Evolutionary conservation across 2,888 invertebrate species (phyloP), one percentile per base, ranked within the genome.

Genomic region (Drosophila formosana): DNA sequence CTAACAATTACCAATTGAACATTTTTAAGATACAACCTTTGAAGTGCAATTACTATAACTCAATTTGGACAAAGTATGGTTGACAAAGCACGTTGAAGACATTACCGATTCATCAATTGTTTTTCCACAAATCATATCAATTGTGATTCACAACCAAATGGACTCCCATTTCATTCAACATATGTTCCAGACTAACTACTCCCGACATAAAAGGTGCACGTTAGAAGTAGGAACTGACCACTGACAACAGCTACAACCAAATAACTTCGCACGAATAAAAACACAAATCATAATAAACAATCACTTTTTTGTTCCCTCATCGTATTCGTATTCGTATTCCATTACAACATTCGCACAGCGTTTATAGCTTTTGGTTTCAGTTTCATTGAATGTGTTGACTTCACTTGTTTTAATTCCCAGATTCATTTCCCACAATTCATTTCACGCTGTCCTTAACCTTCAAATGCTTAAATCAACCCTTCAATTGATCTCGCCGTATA

Each of bases 191-290:
- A 50, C 7, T 5, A 47, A 9, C 18, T 9, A 3, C 7, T 4
- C n/a, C 9, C 37, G 9, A 32, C 30, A 30, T 30, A 18, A 18
- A 18, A 18, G 18, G 18, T 30, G 30, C 62, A 55, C 68, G 64
- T 64, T 58, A 62, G 41, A 61, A 66, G 37, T 30, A 26, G 30
- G 47, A 50, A 72, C 72, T 75, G 75, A 76, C 75, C 75, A 72
- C n/a, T 9, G 72, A 50, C 75, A 75, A 68, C 49, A 60, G 43
- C 43, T n/a, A n/a, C n/a, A n/a, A 75, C 52, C 71, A 71, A 67
- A 71, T 65, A 66, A 53, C 57, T n/a, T 53, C 50, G 39, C 11
- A 28, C 57, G 32, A 55, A 65, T 11, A 50, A 57, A 51, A 37
- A 50, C 13, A 56, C 58, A 62, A 71, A 71, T 66, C 63, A 62